These are phyloP conservation scores for Columba janthina DNA, from an alignment of 2,113 vertebrate species.

Conservation along the genomic window DNA sequence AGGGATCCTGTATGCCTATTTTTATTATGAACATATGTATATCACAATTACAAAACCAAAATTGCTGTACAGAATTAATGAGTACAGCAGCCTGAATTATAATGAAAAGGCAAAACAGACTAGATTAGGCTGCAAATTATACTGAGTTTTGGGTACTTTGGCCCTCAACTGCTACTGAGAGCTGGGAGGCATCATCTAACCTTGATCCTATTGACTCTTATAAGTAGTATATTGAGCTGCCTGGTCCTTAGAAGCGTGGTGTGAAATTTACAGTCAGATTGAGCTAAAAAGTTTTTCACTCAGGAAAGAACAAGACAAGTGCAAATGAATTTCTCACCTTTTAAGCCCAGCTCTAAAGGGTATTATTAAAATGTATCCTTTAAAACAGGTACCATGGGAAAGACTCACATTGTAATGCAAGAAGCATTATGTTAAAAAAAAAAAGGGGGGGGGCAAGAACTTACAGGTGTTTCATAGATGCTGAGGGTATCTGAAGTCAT, in stretches of 20 bases:
- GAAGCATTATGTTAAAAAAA: background rate
- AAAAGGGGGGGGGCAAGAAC: conserved; percentile 17
- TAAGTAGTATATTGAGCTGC: background rate
- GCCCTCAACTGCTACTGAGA: background rate
- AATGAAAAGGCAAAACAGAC: background rate
- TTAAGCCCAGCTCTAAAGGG: background rate
- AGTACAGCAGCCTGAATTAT: background rate
- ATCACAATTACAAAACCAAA: background rate
- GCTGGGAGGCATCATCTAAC: background rate
- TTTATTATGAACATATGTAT: background rate
- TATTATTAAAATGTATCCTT: background rate
- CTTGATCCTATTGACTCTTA: background rate
- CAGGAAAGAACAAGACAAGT: background rate
- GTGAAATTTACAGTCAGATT: background rate
- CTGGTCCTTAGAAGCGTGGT: background rate
- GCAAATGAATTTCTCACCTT: background rate
- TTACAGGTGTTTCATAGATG: conserved; percentile 97
- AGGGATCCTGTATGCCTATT: background rate
- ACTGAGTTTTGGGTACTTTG: background rate
- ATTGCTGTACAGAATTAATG: background rate
- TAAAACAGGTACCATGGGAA: background rate
- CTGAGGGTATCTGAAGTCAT: conserved; percentile 96
- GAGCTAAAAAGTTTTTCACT: background rate
- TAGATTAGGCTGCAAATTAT: background rate
- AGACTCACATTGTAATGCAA: background rate